A percentile compares a stretch with the other conserved stretches of the same genome.
Evolutionary conservation across 2,888 invertebrate species (phyloP).

Genomic region (Dorcus parallelipipedus): DNA sequence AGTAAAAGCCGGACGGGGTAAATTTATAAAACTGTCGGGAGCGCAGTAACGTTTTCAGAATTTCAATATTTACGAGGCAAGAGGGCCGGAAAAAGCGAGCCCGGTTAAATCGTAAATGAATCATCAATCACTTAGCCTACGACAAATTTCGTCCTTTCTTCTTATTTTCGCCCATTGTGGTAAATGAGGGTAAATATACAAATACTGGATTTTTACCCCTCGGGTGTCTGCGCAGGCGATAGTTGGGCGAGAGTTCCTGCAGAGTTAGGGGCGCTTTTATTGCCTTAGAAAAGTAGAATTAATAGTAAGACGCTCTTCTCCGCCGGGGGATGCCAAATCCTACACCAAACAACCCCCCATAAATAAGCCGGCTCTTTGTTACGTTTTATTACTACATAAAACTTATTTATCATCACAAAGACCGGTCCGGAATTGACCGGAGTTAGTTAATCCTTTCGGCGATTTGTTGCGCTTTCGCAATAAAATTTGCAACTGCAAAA

Average conservation of each 20-base stretch:
- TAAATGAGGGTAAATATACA: constrained; percentile 14
- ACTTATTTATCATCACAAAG: background rate
- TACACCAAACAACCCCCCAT: constrained; percentile 13
- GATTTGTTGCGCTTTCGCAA: too few relatives aligned
- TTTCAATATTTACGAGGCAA: constrained; percentile 7
- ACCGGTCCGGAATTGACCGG: too few relatives aligned
- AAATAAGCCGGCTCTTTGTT: constrained; percentile 13
- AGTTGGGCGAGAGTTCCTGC: constrained; percentile 4
- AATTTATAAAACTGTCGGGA: constrained; percentile 10
- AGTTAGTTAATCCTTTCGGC: too few relatives aligned
- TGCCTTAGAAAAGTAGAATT: constrained; percentile 11
- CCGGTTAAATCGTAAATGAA: constrained; percentile 13
- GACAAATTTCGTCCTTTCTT: constrained; percentile 10
- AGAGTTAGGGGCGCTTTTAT: constrained; percentile 7
- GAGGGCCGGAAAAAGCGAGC: background rate
- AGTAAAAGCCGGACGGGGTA: background rate
- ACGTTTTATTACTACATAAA: constrained; percentile 11
- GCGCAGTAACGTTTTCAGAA: constrained; percentile 1
- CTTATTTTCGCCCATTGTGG: constrained; percentile 6
- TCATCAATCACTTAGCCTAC: constrained; percentile 12
- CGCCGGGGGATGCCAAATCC: constrained; percentile 5
- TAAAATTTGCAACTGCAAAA: too few relatives aligned
- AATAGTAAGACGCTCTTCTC: constrained; percentile 7
- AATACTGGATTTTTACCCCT: constrained; percentile 13
- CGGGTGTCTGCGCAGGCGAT: constrained; percentile 13